Base-by-base conservation (phyloP, 2,888 invertebrate genomes). In the Icerya purchasi region DNA sequence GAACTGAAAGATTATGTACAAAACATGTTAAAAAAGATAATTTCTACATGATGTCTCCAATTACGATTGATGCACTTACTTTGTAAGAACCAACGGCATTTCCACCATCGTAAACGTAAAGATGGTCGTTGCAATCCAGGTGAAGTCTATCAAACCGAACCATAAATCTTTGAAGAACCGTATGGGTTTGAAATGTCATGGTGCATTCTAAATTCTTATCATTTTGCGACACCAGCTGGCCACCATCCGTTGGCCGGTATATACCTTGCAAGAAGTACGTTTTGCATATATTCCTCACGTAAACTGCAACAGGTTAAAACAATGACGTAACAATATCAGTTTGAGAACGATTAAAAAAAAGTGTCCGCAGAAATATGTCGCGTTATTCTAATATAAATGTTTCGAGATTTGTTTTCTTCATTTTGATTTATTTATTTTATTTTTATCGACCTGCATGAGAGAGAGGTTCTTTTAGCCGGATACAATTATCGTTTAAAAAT, bases 121-220 rank as follows among this genome's bases (percentile, higher is more conserved):
- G 81, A 73, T 90, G 90, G 74, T 92, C 92, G 71, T 91, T 91
- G 75, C 92, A 92, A 75, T 92, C 92, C 64, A 92, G 78, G 72
- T 89, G 87, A 68, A 92, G 78, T 72, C 86, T 80, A 71, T 92
- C 91, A 74, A 92, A 92, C 69, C 91, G 82, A 68, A 92, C 79
- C 88, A 92, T 91, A 74, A 92, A 92, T 67, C 89, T 79, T 75
- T 92, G 92, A 68, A 91, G 77, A 68, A 92, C 88, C 71, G 90
- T 88, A 75, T 91, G 90, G 66, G 92, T 92, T 75, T 91, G 91
- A 75, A 91, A 92, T 60, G 91, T 92, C 71, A 91, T 85, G 68
- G 86, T 83, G 76, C 92, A 92, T 75, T 91, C 86, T 69, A 91
- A 77, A 72, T 90, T 87, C 65, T 87, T 77, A 74, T 92, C 91